These are phyloP conservation scores for honey bee (Apis mellifera) DNA, from an alignment of 1,140 invertebrate species.

Conservation along the genomic window DNA sequence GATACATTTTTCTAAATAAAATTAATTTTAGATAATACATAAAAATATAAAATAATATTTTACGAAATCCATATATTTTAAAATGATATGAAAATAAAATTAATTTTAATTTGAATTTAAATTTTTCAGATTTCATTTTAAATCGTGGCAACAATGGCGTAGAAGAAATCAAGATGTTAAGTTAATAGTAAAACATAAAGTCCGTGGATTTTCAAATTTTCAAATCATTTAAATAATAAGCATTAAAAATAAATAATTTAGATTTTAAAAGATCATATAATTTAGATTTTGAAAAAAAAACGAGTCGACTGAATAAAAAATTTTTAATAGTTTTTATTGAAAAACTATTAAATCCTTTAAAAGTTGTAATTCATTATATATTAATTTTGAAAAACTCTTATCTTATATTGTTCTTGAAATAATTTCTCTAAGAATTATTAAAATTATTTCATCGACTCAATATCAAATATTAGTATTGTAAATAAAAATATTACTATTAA, in stretches of 20 bases:
- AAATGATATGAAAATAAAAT: too few relatives aligned
- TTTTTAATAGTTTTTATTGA: background rate
- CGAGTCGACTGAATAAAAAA: background rate
- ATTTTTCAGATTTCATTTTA: constrained; percentile 70
- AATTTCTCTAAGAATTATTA: background rate
- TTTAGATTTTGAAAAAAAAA: background rate
- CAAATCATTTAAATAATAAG: background rate
- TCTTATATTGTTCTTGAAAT: background rate
- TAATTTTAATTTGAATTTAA: background rate
- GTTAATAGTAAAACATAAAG: constrained; percentile 63
- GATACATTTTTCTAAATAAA: too few relatives aligned
- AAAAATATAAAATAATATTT: too few relatives aligned
- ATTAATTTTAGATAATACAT: too few relatives aligned
- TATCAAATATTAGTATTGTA: background rate
- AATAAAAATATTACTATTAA: background rate
- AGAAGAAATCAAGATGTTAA: constrained; percentile 70
- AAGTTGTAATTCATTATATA: background rate
- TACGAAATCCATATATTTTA: too few relatives aligned
- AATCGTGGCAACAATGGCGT: constrained; percentile 70
- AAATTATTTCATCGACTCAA: background rate
- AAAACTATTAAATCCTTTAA: background rate
- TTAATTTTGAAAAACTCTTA: background rate
- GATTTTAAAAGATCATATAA: background rate
- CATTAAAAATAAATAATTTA: background rate
- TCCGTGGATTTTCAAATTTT: background rate